Conservation (phyloP, 2,888 invertebrate species). For the Schizaphis graminum region DNA sequence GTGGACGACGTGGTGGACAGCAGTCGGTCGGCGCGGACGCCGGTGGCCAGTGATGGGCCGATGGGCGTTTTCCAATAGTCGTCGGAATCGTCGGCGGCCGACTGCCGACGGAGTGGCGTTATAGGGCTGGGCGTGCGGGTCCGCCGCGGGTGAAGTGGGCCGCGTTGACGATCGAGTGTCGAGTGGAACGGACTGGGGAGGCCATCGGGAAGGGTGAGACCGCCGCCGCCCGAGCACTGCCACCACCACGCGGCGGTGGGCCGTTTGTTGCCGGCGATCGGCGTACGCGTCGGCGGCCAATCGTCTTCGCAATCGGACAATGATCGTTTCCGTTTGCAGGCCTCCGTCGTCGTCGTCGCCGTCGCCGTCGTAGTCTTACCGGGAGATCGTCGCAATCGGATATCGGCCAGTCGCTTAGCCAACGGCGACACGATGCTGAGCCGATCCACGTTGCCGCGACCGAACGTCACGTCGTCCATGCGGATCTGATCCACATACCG, state of each 20-base stretch:
- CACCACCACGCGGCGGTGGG: conserved; percentile 35
- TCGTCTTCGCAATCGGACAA: background rate
- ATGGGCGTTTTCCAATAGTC: conserved; percentile 67
- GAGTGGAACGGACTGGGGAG: conserved; percentile 70
- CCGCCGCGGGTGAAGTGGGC: conserved; percentile 15
- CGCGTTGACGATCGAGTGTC: conserved; percentile 69
- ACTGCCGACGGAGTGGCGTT: conserved; percentile 45
- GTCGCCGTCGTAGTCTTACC: background rate
- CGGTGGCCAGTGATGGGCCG: conserved; percentile 63
- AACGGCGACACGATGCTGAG: conserved; percentile 74
- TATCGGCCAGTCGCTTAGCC: conserved; percentile 74
- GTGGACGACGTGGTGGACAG: conserved; percentile 67
- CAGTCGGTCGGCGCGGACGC: conserved; percentile 65
- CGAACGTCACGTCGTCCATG: conserved; percentile 55
- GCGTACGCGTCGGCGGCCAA: conserved; percentile 24
- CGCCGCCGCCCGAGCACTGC: conserved; percentile 8
- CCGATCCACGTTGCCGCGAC: conserved; percentile 32
- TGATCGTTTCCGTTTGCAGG: conserved; percentile 55
- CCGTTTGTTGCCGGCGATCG: conserved; percentile 47
- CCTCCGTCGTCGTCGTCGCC: conserved; percentile 19
- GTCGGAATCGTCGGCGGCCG: conserved; percentile 46
- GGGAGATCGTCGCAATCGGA: conserved; percentile 66
- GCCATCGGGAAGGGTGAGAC: conserved; percentile 70
- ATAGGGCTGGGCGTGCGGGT: conserved; percentile 63
- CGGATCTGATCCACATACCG: conserved; percentile 47